Conservation (phyloP, 2,888 invertebrate genomes). For the Trichogramma dendrolimi region DNA sequence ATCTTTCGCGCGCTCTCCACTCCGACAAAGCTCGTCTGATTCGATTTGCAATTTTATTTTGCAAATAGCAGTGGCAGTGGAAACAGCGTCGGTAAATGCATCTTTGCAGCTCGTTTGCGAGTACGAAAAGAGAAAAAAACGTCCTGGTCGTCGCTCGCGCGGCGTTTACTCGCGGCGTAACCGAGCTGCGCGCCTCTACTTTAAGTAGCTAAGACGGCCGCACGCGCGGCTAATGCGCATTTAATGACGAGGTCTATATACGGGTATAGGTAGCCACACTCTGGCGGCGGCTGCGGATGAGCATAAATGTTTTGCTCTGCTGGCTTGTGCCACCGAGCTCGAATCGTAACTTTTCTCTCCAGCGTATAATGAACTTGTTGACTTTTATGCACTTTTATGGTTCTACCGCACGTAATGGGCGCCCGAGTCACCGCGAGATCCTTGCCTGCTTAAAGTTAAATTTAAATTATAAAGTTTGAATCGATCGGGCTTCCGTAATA, state of each 20-base stretch:
- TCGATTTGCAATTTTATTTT: slow-evolving; percentile 18
- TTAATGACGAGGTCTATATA: slow-evolving; percentile 4
- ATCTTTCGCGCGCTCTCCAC: too few relatives aligned
- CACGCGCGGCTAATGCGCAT: not conserved
- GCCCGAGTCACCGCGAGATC: too few relatives aligned
- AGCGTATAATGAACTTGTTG: too few relatives aligned
- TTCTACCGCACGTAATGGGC: too few relatives aligned
- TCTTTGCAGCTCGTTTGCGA: slow-evolving; percentile 4
- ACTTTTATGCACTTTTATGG: too few relatives aligned
- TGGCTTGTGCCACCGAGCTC: slow-evolving; percentile 12
- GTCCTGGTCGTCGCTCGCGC: not conserved
- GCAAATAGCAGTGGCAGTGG: slow-evolving; percentile 1
- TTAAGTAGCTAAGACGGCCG: too few relatives aligned
- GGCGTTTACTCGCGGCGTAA: not conserved
- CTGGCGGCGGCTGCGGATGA: not conserved
- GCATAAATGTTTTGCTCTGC: not conserved
- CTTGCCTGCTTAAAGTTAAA: too few relatives aligned
- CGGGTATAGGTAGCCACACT: not conserved
- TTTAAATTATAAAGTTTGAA: too few relatives aligned
- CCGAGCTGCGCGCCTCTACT: too few relatives aligned
- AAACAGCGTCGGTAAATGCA: slow-evolving; percentile 3
- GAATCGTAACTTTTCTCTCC: too few relatives aligned
- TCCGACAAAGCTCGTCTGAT: not conserved
- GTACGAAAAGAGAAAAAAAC: not conserved
- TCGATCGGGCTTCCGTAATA: too few relatives aligned